Evolutionary conservation across 2,113 vertebrate genomes (phyloP).

Genomic region (Panurus biarmicus): DNA sequence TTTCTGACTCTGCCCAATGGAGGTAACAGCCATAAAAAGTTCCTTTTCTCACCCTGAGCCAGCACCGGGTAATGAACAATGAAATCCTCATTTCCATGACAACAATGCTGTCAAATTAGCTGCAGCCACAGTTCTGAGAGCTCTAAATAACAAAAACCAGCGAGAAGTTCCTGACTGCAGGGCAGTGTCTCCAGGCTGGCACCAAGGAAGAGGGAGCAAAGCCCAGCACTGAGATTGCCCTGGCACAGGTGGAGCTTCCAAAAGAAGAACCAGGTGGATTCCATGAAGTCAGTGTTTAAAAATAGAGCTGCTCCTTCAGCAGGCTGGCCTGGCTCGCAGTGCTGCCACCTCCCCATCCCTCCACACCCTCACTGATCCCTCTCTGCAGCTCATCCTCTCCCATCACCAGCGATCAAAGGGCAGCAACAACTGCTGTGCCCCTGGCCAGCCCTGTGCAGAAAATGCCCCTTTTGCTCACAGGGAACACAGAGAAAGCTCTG

Average conservation of each 20-base stretch:
- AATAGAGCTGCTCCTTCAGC: background rate
- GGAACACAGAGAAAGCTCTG: background rate
- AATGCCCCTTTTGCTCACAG: background rate
- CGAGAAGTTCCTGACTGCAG: background rate
- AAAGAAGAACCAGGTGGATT: background rate
- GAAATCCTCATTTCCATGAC: background rate
- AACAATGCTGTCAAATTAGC: background rate
- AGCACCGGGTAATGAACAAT: background rate
- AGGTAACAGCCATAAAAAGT: background rate
- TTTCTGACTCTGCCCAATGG: background rate
- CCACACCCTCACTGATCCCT: accelerated
- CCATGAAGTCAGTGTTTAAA: background rate
- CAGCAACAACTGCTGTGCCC: background rate
- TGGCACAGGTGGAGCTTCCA: background rate
- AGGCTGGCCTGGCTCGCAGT: background rate
- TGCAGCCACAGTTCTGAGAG: background rate
- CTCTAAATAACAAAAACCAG: background rate
- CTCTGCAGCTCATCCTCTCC: background rate
- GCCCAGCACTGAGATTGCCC: background rate
- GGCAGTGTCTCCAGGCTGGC: background rate
- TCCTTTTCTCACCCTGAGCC: background rate
- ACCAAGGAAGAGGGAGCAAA: background rate
- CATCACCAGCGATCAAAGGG: background rate
- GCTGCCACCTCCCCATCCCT: background rate
- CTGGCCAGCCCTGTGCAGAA: background rate